These are phyloP conservation scores for Gymnodraco acuticeps DNA, from an alignment of 2,797 vertebrate species.

Conservation along the genomic window DNA sequence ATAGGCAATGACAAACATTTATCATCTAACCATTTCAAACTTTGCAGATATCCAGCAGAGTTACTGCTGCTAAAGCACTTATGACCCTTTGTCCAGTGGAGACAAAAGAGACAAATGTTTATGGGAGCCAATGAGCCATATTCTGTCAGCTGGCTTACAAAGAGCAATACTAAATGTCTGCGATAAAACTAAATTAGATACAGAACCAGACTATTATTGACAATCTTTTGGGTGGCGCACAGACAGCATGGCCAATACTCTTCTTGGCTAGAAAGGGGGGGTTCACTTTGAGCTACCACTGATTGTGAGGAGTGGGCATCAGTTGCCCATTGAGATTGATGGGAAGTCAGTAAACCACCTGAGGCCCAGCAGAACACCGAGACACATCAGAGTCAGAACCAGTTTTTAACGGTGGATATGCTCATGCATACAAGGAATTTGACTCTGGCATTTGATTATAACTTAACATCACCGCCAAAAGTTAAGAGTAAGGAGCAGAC, in stretches of 20 bases:
- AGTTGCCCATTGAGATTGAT: slow-evolving; percentile 7
- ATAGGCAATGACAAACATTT: slow-evolving; percentile 24
- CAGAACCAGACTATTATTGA: slow-evolving; percentile 21
- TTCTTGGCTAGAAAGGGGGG: neutral
- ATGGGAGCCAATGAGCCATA: slow-evolving; percentile 23
- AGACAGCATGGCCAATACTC: neutral
- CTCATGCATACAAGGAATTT: too few species aligned
- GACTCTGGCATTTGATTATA: neutral
- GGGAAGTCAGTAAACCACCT: slow-evolving; percentile 5
- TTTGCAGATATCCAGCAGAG: slow-evolving; percentile 19
- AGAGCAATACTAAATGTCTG: slow-evolving; percentile 13
- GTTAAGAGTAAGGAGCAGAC: neutral
- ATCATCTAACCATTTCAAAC: slow-evolving; percentile 33
- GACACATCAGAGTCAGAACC: neutral
- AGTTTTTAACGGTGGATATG: neutral
- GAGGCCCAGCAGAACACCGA: neutral
- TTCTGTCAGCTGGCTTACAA: slow-evolving; percentile 10
- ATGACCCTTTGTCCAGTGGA: neutral
- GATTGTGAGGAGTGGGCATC: neutral
- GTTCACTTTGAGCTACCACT: neutral
- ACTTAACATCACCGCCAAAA: neutral
- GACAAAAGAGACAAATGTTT: slow-evolving; percentile 33
- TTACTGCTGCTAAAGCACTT: slow-evolving; percentile 10
- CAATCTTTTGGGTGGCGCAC: neutral
- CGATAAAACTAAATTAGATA: slow-evolving; percentile 29